Percentiles rank a stretch among this genome's conserved stretches.
Conservation (phyloP, 1,140 invertebrate genomes). For the Drosophila hydei region DNA sequence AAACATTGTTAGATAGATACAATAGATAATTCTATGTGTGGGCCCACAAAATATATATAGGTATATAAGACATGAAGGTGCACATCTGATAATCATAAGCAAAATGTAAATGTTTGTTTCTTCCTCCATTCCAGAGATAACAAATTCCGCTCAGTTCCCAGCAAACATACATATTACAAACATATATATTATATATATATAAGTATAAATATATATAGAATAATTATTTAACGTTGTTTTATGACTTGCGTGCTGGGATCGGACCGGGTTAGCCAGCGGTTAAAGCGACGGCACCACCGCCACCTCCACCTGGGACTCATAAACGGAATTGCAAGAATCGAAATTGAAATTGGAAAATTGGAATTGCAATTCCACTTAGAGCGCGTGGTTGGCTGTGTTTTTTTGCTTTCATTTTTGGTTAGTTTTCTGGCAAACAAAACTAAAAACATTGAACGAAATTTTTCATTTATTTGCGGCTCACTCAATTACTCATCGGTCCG, state of each 20-base stretch:
- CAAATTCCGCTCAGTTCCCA: conserved; percentile 68
- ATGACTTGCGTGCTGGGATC: conserved; percentile 69
- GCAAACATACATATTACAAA: conserved; percentile 55
- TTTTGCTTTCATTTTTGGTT: conserved; percentile 21
- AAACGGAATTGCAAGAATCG: conserved; percentile 65
- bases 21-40: conserved; percentile 63
- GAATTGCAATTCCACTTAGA: conserved; percentile 69
- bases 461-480: conserved; percentile 41
- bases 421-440: conserved; percentile 44
- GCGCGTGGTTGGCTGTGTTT: conserved; percentile 22
- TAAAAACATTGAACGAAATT: conserved; percentile 75
- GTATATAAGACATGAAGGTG: conserved; percentile 36
- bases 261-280: conserved; percentile 35
- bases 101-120: conserved; percentile 77
- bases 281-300: conserved; percentile 10
- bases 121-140: conserved; percentile 59
- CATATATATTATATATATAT: neutral
- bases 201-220: neutral
- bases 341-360: conserved; percentile 16
- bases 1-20: conserved; percentile 65
- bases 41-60: conserved; percentile 50
- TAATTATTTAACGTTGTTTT: conserved; percentile 24
- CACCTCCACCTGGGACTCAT: conserved; percentile 29
- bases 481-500: conserved; percentile 7
- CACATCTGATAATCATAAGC: conserved; percentile 49